Evolutionary conservation across 2,888 invertebrate genomes (phyloP).

Genomic region (Tolmerus cingulatus): DNA sequence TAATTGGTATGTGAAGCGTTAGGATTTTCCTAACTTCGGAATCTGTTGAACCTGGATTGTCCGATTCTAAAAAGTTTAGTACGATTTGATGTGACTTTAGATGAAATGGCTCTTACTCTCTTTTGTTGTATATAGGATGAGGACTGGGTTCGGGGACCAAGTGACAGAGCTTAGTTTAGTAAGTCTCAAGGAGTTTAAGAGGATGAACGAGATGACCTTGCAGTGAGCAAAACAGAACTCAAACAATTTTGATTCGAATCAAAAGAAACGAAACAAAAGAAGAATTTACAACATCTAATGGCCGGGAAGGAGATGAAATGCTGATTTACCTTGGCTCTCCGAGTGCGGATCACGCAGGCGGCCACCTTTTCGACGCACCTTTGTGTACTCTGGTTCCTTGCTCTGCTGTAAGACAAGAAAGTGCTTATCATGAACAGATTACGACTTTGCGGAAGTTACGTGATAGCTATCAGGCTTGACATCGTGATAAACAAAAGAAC

Average conservation of each 20-base stretch:
- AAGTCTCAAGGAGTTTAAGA: background rate
- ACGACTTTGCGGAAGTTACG: conserved; percentile 53
- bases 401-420: conserved; percentile 63
- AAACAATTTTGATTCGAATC: background rate
- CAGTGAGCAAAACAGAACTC: background rate
- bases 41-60: conserved; percentile 94
- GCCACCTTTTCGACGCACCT: conserved; percentile 83
- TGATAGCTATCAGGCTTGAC: conserved; percentile 71
- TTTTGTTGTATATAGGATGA: background rate
- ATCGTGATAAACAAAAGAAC: conserved; percentile 90
- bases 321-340: conserved; percentile 78
- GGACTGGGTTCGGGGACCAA: background rate
- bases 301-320: background rate
- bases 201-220: background rate
- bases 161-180: background rate
- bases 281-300: conserved; percentile 40
- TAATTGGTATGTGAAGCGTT: conserved; percentile 91
- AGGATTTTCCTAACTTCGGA: conserved; percentile 93
- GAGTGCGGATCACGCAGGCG: conserved; percentile 81
- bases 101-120: conserved; percentile 49
- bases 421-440: background rate
- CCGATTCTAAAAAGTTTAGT: conserved; percentile 77
- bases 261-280: background rate
- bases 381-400: conserved; percentile 84
- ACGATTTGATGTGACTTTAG: conserved; percentile 51